Evolutionary conservation across 2,797 vertebrate genomes (phyloP).

Genomic region (Acanthis flammea): DNA sequence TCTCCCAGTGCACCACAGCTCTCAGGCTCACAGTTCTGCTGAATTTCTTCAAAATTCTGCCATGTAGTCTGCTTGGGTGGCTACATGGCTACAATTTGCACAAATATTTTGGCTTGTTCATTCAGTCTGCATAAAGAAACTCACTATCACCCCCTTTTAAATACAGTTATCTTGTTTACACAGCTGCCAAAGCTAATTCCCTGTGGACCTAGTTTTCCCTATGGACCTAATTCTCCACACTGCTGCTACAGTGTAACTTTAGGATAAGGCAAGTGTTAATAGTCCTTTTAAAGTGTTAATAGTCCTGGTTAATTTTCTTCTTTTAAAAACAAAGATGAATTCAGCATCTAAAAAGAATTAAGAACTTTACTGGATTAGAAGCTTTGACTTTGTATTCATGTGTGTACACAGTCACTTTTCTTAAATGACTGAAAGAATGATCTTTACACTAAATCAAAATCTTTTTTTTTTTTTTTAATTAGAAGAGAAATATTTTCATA

Average conservation of each 20-base stretch:
- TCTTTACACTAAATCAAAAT: not conserved
- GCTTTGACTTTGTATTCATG: not conserved
- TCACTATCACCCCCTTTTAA: not conserved
- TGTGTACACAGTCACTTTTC: not conserved
- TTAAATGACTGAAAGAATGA: not conserved
- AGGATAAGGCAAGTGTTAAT: not conserved
- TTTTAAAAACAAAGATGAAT: not conserved
- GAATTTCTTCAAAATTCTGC: not conserved
- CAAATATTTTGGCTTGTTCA: not conserved
- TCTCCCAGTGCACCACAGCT: not conserved
- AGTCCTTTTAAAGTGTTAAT: no score
- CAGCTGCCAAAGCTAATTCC: not conserved
- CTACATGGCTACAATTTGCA: not conserved
- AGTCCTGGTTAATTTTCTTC: not conserved
- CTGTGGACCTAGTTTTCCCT: rapidly evolving
- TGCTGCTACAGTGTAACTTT: not conserved
- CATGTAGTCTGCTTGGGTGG: not conserved
- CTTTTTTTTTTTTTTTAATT: not conserved
- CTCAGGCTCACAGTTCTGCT: not conserved
- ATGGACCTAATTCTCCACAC: not conserved
- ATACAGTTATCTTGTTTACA: not conserved
- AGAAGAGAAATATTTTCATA: not conserved
- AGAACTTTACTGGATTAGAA: not conserved
- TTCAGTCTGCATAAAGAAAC: not conserved
- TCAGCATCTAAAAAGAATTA: not conserved